Evolutionary conservation across 2,113 vertebrate species (phyloP), one percentile per base, ranked within the genome.

Genomic region (Sardina pilchardus): DNA sequence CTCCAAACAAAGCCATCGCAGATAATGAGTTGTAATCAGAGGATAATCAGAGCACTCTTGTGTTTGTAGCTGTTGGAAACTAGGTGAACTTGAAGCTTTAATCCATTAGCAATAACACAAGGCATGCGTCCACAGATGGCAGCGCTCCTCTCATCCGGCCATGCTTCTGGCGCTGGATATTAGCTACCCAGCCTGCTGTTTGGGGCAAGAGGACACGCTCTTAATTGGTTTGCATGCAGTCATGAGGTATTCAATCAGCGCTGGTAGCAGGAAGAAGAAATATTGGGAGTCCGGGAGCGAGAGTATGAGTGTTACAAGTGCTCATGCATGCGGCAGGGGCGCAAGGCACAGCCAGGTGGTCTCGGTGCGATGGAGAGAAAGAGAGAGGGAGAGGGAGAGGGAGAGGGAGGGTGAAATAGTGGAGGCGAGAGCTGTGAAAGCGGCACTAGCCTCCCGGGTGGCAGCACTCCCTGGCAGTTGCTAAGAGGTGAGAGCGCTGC

Each of bases 221-320:
- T 36, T 78, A 78, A 78, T 78, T 78, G 71, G 71, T 34, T 78
- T 78, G 36, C 71, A 78, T 78, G 71, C 71, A 78, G 71, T 78
- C 71, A 78, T 78, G 71, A 78, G 71, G 30, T 16, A 78, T 78
- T 78, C 30, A 78, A 17, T 78, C 71, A 36, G 71, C 30, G 30
- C 2, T 16, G 4, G 34, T 16, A 39, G 71, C 63, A 34, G 34
- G 26, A 36, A 36, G 30, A 16, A 78, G 16, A 16, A 78, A 78
- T 14, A 78, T n/a, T 26, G 63, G 3, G 30, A 78, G 39, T 16
- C 12, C 71, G 4, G 30, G 30, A 78, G 71, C 14, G 71, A 2
- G n/a, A n/a, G 4, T 78, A 34, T 34, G 10, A 17, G 71, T 4
- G 16, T 36, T 36, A 26, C 59, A 26, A 63, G 24, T 24, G 59